Percentiles rank a stretch among this genome's conserved stretches.
These are phyloP conservation scores for Trichoplusia ni DNA, from an alignment of 1,140 invertebrate genomes.

Conservation along the genomic window DNA sequence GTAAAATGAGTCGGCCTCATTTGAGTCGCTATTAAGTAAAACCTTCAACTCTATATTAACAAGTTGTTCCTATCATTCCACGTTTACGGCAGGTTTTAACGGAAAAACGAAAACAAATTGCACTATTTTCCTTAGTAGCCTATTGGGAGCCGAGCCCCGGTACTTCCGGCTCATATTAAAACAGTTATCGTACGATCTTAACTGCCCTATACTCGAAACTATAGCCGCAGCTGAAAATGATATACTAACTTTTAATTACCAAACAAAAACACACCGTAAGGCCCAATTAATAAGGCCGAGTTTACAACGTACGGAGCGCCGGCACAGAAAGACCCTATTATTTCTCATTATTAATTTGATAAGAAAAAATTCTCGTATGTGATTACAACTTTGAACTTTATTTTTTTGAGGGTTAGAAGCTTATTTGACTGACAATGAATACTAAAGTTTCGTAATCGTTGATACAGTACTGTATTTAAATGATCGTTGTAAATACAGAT, in stretches of 20 bases:
- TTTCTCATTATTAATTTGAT: conserved; percentile 77
- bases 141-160: conserved; percentile 51
- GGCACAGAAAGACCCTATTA: conserved; percentile 53
- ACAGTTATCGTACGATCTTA: conserved; percentile 76
- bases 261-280: conserved; percentile 49
- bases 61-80: background rate
- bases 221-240: conserved; percentile 69
- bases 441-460: conserved; percentile 16
- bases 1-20: no score
- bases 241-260: conserved; percentile 57
- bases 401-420: background rate
- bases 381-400: conserved; percentile 21
- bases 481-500: conserved; percentile 24
- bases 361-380: conserved; percentile 55
- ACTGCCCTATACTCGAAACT: conserved; percentile 77
- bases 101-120: conserved; percentile 57
- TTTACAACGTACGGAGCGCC: conserved; percentile 25
- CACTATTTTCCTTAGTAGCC: conserved; percentile 62
- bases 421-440: conserved; percentile 8
- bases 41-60: background rate
- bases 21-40: no score
- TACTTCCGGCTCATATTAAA: conserved; percentile 79
- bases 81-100: conserved; percentile 31
- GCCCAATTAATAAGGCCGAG: conserved; percentile 23
- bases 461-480: conserved; percentile 27